These are phyloP conservation scores for Mythimna impura DNA, from an alignment of 2,888 invertebrate species.

Conservation along the genomic window DNA sequence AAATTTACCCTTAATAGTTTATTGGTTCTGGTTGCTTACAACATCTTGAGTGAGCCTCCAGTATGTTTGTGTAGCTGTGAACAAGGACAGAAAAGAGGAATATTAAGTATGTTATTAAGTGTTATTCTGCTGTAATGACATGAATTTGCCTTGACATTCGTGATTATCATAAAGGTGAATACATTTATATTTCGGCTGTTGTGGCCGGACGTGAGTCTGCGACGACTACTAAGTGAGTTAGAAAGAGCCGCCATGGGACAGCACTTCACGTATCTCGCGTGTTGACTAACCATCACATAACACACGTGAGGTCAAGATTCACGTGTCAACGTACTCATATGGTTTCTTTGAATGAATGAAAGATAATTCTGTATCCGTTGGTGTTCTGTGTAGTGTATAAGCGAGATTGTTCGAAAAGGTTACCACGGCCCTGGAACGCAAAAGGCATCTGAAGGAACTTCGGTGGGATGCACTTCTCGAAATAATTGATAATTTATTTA, in stretches of 20 bases:
- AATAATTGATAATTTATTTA: too few species aligned
- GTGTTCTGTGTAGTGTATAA: not conserved
- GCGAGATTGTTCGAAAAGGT: too few species aligned
- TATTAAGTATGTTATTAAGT: conserved; percentile 34
- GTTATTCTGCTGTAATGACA: conserved; percentile 25
- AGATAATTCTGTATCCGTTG: not conserved
- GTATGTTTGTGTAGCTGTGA: conserved; percentile 56
- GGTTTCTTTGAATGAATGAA: conserved; percentile 8
- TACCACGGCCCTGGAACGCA: too few species aligned
- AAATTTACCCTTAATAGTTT: conserved; percentile 7
- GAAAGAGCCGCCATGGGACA: not conserved
- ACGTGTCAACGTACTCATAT: conserved; percentile 4
- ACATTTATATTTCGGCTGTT: conserved; percentile 28
- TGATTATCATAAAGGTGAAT: conserved; percentile 38
- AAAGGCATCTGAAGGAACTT: too few species aligned
- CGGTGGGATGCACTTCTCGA: too few species aligned
- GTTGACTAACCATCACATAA: conserved; percentile 5
- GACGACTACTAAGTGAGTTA: conserved; percentile 11
- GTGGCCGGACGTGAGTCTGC: not conserved
- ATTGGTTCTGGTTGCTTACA: conserved; percentile 35
- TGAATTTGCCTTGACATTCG: conserved; percentile 19
- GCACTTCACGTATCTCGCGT: conserved; percentile 1
- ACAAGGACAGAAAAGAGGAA: conserved; percentile 53
- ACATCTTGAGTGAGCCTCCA: conserved; percentile 58
- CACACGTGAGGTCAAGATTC: conserved; percentile 13